A percentile compares a stretch with the other conserved stretches of the same genome.
These are phyloP conservation scores for Lophotriccus pileatus DNA, from an alignment of 2,797 vertebrate genomes.

Conservation along the genomic window DNA sequence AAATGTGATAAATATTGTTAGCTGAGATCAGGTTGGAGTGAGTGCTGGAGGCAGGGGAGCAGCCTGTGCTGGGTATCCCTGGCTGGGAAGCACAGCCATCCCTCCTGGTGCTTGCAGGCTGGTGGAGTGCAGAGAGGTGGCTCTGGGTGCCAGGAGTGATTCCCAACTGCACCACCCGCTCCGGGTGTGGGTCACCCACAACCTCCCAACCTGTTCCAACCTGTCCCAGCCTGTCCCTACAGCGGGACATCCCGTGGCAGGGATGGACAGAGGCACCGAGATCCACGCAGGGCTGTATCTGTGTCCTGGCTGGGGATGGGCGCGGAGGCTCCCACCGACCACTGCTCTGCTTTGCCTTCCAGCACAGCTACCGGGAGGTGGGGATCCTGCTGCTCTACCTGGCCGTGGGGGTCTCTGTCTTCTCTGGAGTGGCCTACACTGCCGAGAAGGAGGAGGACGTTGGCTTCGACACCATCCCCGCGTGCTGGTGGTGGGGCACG, in stretches of 20 bases:
- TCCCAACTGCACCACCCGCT: neutral
- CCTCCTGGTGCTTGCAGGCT: neutral
- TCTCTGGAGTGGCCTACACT: slow-evolving; percentile 93
- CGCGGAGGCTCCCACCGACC: neutral
- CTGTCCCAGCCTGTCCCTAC: accelerated
- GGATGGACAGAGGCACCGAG: accelerated
- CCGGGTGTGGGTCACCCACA: neutral
- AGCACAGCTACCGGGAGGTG: slow-evolving; percentile 98
- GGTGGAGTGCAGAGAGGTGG: neutral
- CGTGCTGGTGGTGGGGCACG: slow-evolving; percentile 99
- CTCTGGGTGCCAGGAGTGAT: neutral
- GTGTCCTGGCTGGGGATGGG: accelerated
- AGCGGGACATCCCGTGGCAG: neutral
- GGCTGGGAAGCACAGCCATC: neutral
- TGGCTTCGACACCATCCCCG: slow-evolving; percentile 94
- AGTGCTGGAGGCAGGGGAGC: neutral
- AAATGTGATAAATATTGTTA: neutral
- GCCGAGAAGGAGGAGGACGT: slow-evolving; percentile 92
- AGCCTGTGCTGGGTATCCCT: neutral
- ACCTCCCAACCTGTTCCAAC: accelerated
- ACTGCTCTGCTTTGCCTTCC: slow-evolving; percentile 54
- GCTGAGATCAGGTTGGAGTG: neutral
- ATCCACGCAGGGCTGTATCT: neutral
- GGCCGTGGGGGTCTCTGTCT: slow-evolving; percentile 92
- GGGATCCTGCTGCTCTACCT: slow-evolving; percentile 95